A percentile compares a stretch with the other conserved stretches of the same genome.
phyloP scores from a whole-genome alignment of 1,140 invertebrate species.

The Mactra quadrangularis region DNA sequence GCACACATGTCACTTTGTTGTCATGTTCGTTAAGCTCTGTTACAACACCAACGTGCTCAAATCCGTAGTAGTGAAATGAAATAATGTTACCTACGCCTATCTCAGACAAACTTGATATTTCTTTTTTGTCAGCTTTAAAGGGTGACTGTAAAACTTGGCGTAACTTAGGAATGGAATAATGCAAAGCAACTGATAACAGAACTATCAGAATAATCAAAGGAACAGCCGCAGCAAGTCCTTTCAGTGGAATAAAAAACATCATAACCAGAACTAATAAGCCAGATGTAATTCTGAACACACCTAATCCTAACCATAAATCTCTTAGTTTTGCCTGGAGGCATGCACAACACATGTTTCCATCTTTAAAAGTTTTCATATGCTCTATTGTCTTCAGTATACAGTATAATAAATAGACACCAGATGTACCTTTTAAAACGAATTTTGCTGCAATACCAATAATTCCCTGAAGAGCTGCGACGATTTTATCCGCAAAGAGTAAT shows the following conservation, averaged over 20 bases:
- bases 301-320: slow-evolving; percentile 44
- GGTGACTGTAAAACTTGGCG: background rate
- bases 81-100: background rate
- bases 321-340: slow-evolving; percentile 27
- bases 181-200: slow-evolving; percentile 12
- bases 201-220: slow-evolving; percentile 15
- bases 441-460: background rate
- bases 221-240: slow-evolving; percentile 16
- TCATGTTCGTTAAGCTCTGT: background rate
- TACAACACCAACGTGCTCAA: background rate
- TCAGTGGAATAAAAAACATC: slow-evolving; percentile 8
- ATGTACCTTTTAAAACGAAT: background rate
- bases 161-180: background rate
- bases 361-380: background rate
- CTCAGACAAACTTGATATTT: background rate
- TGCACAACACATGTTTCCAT: slow-evolving; percentile 12
- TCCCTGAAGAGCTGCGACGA: background rate
- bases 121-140: background rate
- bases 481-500: slow-evolving; percentile 19
- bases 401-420: slow-evolving; percentile 26
- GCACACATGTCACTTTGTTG: background rate
- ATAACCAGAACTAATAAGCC: background rate
- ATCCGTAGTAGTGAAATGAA: background rate
- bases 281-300: slow-evolving; percentile 23
- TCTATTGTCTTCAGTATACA: slow-evolving; percentile 13